Percentiles rank a stretch among this genome's conserved stretches.
Evolutionary conservation across 92 coral and sea anemone species (phyloP).

Genomic region (Porites evermanni): DNA sequence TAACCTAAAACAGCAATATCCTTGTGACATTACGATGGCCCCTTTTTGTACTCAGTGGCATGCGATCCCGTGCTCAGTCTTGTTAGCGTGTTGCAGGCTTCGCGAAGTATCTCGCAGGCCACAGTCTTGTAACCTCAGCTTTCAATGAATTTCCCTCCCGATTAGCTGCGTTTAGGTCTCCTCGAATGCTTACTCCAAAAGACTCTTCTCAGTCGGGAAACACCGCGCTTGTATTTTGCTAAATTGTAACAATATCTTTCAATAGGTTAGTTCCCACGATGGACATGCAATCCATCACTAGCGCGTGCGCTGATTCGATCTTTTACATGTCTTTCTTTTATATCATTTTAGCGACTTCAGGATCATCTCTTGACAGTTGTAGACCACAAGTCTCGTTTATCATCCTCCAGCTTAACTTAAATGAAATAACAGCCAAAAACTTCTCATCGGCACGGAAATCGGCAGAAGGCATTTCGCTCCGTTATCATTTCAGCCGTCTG

Average conservation of each 20-base stretch:
- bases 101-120: too few relatives aligned
- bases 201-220: background rate
- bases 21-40: too few relatives aligned
- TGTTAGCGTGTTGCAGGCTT: too few relatives aligned
- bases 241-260: background rate
- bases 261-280: background rate
- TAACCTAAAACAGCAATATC: too few relatives aligned
- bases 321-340: slow-evolving; percentile 3
- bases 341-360: slow-evolving; percentile 87
- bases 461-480: background rate
- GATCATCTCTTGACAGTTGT: slow-evolving; percentile 96
- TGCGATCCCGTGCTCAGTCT: too few relatives aligned
- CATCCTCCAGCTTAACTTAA: slow-evolving; percentile 22
- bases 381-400: slow-evolving; percentile 92
- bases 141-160: too few relatives aligned
- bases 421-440: background rate
- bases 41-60: too few relatives aligned
- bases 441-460: background rate
- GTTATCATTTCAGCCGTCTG: background rate
- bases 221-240: background rate
- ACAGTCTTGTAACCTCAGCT: too few relatives aligned
- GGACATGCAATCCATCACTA: too few relatives aligned
- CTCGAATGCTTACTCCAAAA: too few relatives aligned
- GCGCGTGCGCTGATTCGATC: background rate
- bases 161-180: too few relatives aligned